Evolutionary conservation across 2,888 invertebrate species (phyloP), one percentile per base, ranked within the genome.

Genomic region (Caenorhabditis angaria): DNA sequence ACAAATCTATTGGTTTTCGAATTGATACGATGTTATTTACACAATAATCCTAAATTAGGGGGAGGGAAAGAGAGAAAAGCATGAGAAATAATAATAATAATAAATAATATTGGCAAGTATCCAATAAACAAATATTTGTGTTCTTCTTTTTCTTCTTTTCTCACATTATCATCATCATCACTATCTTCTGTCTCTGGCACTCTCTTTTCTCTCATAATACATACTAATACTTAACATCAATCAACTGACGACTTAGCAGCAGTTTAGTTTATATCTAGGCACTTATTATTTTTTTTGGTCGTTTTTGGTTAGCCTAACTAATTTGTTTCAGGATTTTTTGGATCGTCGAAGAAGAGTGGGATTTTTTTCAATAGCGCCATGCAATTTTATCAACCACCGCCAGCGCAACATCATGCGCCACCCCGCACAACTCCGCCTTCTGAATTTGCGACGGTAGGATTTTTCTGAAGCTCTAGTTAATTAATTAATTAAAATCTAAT

Each of bases 331-430:
- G 5, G 10, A 14, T n/a, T 8, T 48, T 48, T n/a, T 18, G 5
- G 4, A 48, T 48, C 51, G 4, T 29, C 1, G 29, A n/a, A 29
- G n/a, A 56, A 56, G 24, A 20, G 22, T n/a, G 4, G 10, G 20
- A 20, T n/a, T n/a, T n/a, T n/a, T n/a, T n/a, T n/a, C n/a, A 32
- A 4, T 20, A 2, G 12, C 20, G n/a, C n/a, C 32, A 56, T 71
- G 71, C 71, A 71, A 61, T 71, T 71, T 22, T 71, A 71, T 56
- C 71, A 70, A 41, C 61, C 62, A n/a, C 66, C 71, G 8, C 50
- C 71, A 1, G 61, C 59, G 41, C 71, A 71, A 41, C 71, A 71
- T 60, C 65, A 62, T 22, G 64, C 61, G 22, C 60, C 65, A n/a
- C 59, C 59, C 27, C 60, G 71, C 29, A 66, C 41, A 3, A 71